Evolutionary conservation across 1,140 invertebrate species (phyloP).

Genomic region (Ceratosolen solmsi): DNA sequence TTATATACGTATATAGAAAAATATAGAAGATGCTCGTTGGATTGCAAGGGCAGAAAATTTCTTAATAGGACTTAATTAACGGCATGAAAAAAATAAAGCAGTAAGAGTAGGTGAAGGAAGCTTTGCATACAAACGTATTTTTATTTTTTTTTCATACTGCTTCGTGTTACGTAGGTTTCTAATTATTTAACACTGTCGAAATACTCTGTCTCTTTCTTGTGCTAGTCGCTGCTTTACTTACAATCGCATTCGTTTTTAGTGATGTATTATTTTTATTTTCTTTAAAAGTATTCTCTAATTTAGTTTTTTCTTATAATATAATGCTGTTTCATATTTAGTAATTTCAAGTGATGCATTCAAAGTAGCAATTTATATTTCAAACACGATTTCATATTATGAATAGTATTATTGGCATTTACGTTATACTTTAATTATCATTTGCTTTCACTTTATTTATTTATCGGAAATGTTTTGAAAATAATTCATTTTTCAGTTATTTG

Average conservation of each 20-base stretch:
- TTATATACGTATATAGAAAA: constrained; percentile 3
- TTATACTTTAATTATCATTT: too few species aligned
- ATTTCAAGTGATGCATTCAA: not conserved
- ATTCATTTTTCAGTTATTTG: too few species aligned
- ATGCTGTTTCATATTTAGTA: not conserved
- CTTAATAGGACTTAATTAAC: constrained; percentile 17
- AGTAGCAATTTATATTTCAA: too few species aligned
- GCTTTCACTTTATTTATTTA: too few species aligned
- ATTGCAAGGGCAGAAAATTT: constrained; percentile 8
- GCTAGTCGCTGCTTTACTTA: constrained; percentile 1
- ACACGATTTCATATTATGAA: too few species aligned
- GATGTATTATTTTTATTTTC: not conserved
- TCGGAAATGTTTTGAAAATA: too few species aligned
- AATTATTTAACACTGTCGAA: constrained; percentile 35
- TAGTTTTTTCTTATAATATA: not conserved
- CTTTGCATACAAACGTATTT: constrained; percentile 8
- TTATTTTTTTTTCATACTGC: too few species aligned
- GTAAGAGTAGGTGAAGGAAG: constrained; percentile 26
- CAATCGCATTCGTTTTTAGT: not conserved
- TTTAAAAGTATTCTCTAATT: not conserved
- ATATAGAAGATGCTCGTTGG: constrained; percentile 8
- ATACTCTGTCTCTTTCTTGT: not conserved
- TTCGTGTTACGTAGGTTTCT: constrained; percentile 57
- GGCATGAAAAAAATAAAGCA: not conserved
- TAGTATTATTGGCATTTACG: too few species aligned